phyloP scores from a whole-genome alignment of 2,888 invertebrate genomes.

The Ennomos fuscantarius region DNA sequence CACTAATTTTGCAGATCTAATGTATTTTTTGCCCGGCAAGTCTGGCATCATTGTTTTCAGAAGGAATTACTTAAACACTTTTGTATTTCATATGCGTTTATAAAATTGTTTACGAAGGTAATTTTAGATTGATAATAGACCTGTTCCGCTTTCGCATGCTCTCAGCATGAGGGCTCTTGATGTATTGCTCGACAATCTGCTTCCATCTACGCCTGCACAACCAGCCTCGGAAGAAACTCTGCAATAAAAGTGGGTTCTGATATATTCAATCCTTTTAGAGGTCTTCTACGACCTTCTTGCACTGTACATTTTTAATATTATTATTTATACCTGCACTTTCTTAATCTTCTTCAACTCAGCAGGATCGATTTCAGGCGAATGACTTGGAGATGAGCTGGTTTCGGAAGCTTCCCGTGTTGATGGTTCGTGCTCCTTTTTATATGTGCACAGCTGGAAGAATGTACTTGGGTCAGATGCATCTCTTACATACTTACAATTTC shows the following conservation, averaged over 20 bases:
- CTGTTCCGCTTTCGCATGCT: conserved; percentile 97
- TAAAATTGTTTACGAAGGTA: too few relatives aligned
- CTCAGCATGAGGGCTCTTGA: conserved; percentile 96
- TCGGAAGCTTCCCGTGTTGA: conserved; percentile 68
- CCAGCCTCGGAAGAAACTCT: conserved; percentile 98
- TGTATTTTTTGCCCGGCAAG: too few relatives aligned
- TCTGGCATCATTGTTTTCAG: too few relatives aligned
- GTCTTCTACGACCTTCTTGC: too few relatives aligned
- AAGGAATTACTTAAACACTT: too few relatives aligned
- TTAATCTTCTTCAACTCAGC: conserved; percentile 94
- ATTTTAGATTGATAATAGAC: conserved; percentile 55
- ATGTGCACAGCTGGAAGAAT: conserved; percentile 88
- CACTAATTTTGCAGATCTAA: too few relatives aligned
- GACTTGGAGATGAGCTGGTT: conserved; percentile 71
- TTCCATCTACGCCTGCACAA: conserved; percentile 96
- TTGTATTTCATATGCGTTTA: too few relatives aligned
- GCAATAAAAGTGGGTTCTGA: conserved; percentile 47
- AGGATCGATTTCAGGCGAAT: conserved; percentile 77
- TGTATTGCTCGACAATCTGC: conserved; percentile 97
- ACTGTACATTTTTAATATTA: too few relatives aligned
- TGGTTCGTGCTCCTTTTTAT: conserved; percentile 92
- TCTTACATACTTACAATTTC: too few relatives aligned
- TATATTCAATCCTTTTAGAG: too few relatives aligned
- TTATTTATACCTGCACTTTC: conserved; percentile 84
- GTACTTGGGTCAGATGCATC: background rate